A percentile compares a stretch with the other conserved stretches of the same genome.
Conservation (phyloP, 1,140 invertebrate species). For the Ceratina japonica region DNA sequence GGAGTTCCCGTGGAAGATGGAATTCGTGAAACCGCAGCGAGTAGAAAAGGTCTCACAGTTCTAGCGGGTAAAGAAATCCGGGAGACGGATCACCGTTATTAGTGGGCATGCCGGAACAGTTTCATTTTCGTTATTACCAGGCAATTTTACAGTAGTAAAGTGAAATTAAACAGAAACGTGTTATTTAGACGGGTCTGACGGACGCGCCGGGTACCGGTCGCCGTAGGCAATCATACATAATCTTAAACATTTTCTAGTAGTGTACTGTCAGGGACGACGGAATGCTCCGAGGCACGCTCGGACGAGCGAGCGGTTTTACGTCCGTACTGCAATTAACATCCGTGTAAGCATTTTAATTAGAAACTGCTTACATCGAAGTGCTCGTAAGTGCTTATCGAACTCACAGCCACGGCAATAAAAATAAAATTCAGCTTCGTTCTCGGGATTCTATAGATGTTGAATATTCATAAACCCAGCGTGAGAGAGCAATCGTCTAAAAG, state of each 20-base stretch:
- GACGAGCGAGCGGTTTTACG: no score
- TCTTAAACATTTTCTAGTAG: constrained; percentile 25
- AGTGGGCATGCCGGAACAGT: constrained; percentile 49
- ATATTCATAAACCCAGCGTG: no score
- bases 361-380: no score
- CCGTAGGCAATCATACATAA: constrained; percentile 40
- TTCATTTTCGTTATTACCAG: constrained; percentile 68
- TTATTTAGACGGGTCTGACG: constrained; percentile 60
- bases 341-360: no score
- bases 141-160: constrained; percentile 75
- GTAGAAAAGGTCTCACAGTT: constrained; percentile 16
- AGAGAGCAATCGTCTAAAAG: no score
- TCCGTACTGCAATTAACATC: no score
- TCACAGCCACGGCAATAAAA: no score
- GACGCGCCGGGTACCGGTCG: constrained; percentile 13
- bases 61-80: constrained; percentile 23
- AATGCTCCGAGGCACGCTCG: no score
- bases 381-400: no score
- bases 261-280: background rate
- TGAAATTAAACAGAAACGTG: constrained; percentile 71
- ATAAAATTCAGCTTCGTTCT: no score
- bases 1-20: background rate
- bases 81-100: constrained; percentile 68
- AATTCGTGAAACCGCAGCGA: constrained; percentile 44
- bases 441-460: no score